A percentile compares a stretch with the other conserved stretches of the same genome.
Evolutionary conservation across 1,140 invertebrate species (phyloP).

Genomic region (Harlomillsia oculata): DNA sequence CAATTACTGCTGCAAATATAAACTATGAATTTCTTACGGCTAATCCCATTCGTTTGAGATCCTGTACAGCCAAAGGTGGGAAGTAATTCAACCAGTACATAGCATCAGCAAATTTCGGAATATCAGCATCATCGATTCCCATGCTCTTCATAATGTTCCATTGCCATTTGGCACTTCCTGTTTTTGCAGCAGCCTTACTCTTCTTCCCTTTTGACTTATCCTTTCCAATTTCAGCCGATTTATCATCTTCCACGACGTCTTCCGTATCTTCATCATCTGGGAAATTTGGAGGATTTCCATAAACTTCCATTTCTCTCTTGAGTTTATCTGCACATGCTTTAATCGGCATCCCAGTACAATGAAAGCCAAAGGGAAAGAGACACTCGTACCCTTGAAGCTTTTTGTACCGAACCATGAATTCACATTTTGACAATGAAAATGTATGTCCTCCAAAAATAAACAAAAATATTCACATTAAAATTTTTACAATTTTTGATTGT

Average conservation of each 20-base stretch:
- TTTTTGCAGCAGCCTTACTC: conserved; percentile 94
- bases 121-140: conserved; percentile 81
- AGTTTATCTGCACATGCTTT: conserved; percentile 98
- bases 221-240: conserved; percentile 54
- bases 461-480: too few species aligned
- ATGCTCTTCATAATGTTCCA: conserved; percentile 98
- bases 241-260: conserved; percentile 40
- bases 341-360: conserved; percentile 95
- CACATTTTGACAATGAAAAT: conserved; percentile 94
- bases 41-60: conserved; percentile 79
- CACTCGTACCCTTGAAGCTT: conserved; percentile 81
- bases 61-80: conserved; percentile 75
- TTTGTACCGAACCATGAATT: conserved; percentile 56
- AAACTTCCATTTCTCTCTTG: conserved; percentile 82
- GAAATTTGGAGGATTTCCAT: conserved; percentile 87
- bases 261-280: conserved; percentile 51
- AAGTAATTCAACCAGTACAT: conserved; percentile 93
- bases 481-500: too few species aligned
- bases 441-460: too few species aligned
- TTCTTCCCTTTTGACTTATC: conserved; percentile 98
- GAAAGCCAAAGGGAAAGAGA: conserved; percentile 96
- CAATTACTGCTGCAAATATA: neutral
- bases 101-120: conserved; percentile 82
- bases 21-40: conserved; percentile 55
- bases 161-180: conserved; percentile 80